Conservation (phyloP, 2,888 invertebrate genomes). For the Drosophila borborema region DNA sequence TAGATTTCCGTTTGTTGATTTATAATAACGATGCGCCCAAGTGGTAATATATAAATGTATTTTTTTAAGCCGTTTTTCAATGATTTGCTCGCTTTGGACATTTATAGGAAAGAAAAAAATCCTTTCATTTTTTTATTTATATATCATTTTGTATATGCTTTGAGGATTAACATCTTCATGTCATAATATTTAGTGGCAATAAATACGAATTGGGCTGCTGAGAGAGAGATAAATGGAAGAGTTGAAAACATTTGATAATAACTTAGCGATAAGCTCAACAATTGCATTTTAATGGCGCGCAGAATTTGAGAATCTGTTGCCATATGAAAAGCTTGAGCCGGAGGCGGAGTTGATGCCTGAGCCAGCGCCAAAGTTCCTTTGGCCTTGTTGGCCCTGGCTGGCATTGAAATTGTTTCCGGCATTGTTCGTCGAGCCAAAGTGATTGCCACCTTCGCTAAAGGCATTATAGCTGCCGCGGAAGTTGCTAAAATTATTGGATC, state of each 20-base stretch:
- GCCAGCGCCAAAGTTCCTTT: constrained; percentile 13
- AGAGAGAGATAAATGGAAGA: constrained; percentile 12
- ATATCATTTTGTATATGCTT: constrained; percentile 22
- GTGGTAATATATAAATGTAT: constrained; percentile 32
- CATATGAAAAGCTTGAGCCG: constrained; percentile 42
- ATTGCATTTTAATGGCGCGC: constrained; percentile 30
- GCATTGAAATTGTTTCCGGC: constrained; percentile 5
- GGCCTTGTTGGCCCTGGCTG: constrained; percentile 2
- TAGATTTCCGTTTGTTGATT: constrained; percentile 28
- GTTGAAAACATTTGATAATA: neutral
- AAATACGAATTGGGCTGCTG: constrained; percentile 29
- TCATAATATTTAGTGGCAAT: constrained; percentile 24
- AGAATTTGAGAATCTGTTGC: constrained; percentile 31
- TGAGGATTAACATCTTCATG: constrained; percentile 12
- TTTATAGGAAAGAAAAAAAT: constrained; percentile 25
- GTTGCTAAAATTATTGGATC: constrained; percentile 18
- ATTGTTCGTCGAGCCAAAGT: constrained; percentile 8
- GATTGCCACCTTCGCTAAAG: constrained; percentile 30
- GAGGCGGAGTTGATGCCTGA: neutral
- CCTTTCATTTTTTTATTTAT: constrained; percentile 25
- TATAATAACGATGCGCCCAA: constrained; percentile 7
- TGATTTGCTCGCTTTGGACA: constrained; percentile 12
- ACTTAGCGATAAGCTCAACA: constrained; percentile 2
- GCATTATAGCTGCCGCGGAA: constrained; percentile 15
- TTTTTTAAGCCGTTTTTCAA: constrained; percentile 42